Evolutionary conservation across 2,888 invertebrate species (phyloP), one percentile per base, ranked within the genome.

Genomic region (Drosophila stalkeri): DNA sequence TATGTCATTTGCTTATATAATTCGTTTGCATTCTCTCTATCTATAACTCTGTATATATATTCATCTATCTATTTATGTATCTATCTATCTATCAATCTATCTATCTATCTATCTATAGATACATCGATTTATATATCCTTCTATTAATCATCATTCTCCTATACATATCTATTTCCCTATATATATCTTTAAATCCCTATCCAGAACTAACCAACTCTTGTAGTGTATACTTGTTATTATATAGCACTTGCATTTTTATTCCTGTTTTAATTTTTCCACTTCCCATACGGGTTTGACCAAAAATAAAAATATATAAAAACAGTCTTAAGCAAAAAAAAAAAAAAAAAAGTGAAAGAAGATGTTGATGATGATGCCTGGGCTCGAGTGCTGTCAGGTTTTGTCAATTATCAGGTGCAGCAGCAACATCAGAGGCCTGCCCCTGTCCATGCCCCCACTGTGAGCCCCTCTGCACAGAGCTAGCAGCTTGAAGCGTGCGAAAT

Each of bases 321-420:
- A 23, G 46, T 9, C 52, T 9, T 20, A 33, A 33, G 27, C 18
- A 3, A 47, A 55, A 31, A 3, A 43, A 49, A 31, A 18, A 47
- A 39, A 27, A 27, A 6, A 55, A 59, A 33, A 35, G 44, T 27
- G 52, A 33, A 44, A 56, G 51, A 61, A 64, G 23, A 46, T 60
- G 55, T 63, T 47, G 43, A 33, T 20, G 31, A 44, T 33, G 56
- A 57, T 33, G 44, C 44, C 31, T 41, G 27, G 33, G 62, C 59
- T 63, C 60, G 71, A 66, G 49, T 67, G 80, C 83, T 82, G 86
- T 81, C 86, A 89, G 84, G 87, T 84, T 85, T 89, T 85, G 87
- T 86, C 89, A 89, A 86, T 89, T 89, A 85, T 85, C 84, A 84
- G 81, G 75, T 84, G 87, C 79, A 80, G 66, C 71, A 39, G 63